Percentiles rank a stretch among this genome's conserved stretches.
phyloP scores from a whole-genome alignment of 2,888 invertebrate species.

The Hyles lineata region DNA sequence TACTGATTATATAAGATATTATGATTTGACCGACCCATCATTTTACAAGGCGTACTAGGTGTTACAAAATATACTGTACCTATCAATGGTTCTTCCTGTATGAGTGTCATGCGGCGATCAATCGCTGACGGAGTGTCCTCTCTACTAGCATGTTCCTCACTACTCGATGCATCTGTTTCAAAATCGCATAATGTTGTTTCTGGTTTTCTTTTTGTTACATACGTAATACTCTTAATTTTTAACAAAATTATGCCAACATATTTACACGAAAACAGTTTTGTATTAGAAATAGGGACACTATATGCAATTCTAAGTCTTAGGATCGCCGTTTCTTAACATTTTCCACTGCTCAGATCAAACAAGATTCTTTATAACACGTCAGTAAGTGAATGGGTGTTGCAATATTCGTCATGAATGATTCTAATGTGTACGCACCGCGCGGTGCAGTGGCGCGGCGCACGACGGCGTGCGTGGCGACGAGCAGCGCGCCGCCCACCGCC shows the following conservation, averaged over 20 bases:
- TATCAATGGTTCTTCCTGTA: slow-evolving; percentile 59
- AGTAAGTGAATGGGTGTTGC: not conserved
- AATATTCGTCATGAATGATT: not conserved
- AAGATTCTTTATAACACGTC: not conserved
- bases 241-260: not conserved
- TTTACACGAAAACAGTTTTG: not conserved
- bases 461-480: slow-evolving; percentile 93
- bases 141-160: slow-evolving; percentile 58
- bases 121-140: slow-evolving; percentile 65
- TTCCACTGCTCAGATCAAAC: not conserved
- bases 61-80: slow-evolving; percentile 30
- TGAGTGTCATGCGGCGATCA: slow-evolving; percentile 77
- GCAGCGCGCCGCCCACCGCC: slow-evolving; percentile 93
- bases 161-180: slow-evolving; percentile 64
- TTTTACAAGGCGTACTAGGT: slow-evolving; percentile 14
- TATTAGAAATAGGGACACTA: not conserved
- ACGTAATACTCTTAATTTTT: not conserved
- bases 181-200: slow-evolving; percentile 45
- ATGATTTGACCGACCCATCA: not conserved
- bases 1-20: slow-evolving; percentile 8
- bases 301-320: not conserved
- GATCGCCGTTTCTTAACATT: not conserved
- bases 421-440: slow-evolving; percentile 86
- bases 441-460: slow-evolving; percentile 88
- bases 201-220: slow-evolving; percentile 28